Percentiles rank a stretch among this genome's conserved stretches.
Evolutionary conservation across 2,888 invertebrate genomes (phyloP).

Genomic region (Gibbula magus): DNA sequence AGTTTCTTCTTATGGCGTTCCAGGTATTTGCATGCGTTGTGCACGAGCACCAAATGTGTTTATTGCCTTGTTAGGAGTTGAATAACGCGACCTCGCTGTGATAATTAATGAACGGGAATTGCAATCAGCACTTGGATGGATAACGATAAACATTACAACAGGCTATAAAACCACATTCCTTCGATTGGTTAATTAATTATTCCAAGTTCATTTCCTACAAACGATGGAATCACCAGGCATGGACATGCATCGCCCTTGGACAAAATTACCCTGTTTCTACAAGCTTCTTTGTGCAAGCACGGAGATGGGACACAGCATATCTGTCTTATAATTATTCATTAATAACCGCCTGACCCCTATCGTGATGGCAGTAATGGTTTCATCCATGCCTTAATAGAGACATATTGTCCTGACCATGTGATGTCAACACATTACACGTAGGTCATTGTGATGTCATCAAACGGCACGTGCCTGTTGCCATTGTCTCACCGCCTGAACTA

Average conservation of each 20-base stretch:
- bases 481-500: too few relatives aligned
- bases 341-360: background rate
- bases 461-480: too few relatives aligned
- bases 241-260: background rate
- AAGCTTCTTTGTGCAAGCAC: background rate
- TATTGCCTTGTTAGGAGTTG: background rate
- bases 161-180: background rate
- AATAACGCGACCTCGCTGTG: background rate
- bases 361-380: background rate
- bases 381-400: too few relatives aligned
- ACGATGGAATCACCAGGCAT: background rate
- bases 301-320: background rate
- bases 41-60: background rate
- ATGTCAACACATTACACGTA: too few relatives aligned
- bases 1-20: background rate
- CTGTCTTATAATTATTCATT: background rate
- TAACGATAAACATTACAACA: background rate
- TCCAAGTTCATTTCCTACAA: constrained; percentile 1
- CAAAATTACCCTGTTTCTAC: background rate
- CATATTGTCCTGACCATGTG: too few relatives aligned
- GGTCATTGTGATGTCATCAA: too few relatives aligned
- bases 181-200: constrained; percentile 2
- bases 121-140: background rate
- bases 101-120: background rate
- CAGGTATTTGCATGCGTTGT: background rate